Percentiles rank a stretch among this genome's conserved stretches.
Conservation (phyloP, 2,888 invertebrate species). For the Leptopilina syphax region DNA sequence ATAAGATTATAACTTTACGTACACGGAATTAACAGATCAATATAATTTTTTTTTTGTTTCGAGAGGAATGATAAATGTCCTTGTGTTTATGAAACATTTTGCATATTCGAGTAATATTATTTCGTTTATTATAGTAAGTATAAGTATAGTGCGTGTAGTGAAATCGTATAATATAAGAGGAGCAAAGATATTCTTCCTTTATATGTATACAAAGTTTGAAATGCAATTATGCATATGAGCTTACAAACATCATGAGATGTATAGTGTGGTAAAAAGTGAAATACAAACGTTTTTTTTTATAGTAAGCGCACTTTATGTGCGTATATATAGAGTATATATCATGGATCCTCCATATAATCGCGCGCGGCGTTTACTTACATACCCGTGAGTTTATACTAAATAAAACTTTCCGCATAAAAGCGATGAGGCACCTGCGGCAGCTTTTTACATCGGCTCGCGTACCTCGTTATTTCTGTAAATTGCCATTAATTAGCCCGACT, state of each 20-base stretch:
- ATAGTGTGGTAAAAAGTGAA: conserved; percentile 44
- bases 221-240: conserved; percentile 19
- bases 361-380: conserved; percentile 44
- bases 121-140: not conserved
- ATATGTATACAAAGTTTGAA: not conserved
- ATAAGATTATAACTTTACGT: not conserved
- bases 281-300: conserved; percentile 50
- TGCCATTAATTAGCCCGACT: conserved; percentile 65
- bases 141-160: not conserved
- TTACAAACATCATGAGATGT: conserved; percentile 30
- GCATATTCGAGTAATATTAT: not conserved
- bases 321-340: conserved; percentile 52
- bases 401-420: conserved; percentile 42
- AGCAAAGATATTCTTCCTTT: not conserved
- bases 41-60: not conserved
- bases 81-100: not conserved
- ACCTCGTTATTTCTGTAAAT: conserved; percentile 67
- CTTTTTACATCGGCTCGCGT: conserved; percentile 59
- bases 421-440: conserved; percentile 60
- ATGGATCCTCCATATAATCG: conserved; percentile 57
- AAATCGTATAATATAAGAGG: not conserved
- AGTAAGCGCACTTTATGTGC: not conserved
- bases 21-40: conserved; percentile 17
- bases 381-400: conserved; percentile 50
- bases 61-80: conserved; percentile 14